Base-by-base conservation (phyloP, 2,113 vertebrate species). In the Ictalurus punctatus region DNA sequence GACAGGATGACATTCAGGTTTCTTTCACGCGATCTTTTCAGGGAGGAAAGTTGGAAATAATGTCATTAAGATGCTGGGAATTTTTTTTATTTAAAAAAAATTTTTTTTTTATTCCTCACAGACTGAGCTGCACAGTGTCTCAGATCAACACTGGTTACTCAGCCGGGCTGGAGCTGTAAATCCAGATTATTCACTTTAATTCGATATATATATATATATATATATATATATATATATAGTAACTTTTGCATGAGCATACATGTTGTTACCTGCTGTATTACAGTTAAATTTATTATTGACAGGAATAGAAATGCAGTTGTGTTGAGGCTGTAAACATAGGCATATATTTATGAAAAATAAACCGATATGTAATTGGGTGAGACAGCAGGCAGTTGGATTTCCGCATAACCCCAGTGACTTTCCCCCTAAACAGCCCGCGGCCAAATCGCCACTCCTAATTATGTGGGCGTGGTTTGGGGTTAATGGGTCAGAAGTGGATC, bases 391-490 rank as follows among this genome's bases (percentile, higher is more conserved):
- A 2, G 4, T 52, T 23, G 34, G 88, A 90, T 19, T 13, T 85
- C 90, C 91, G 90, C 90, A 82, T 87, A 91, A 92, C 93, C 89
- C 76, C 67, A 90, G 80, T 85, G 76, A 88, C 88, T 92, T 94
- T 93, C 92, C 8, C 93, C 74, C 92, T 87, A 92, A 90, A 86
- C 94, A 94, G 94, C 94, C 94, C 91, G 93, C 90, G 94, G 94
- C 93, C 93, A 95, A 94, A 91, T 90, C 92, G 90, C 90, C n/a
- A 91, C 92, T 92, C 94, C 92, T 95, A 95, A 96, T 96, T 95
- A 94, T 89, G 93, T 92, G 93, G 95, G 95, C 93, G 94, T 59
- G 94, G 93, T 94, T 92, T 90, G 6, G 92, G 94, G 95, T 95
- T 95, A 95, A 93, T 91, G 93, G 95, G 94, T 95, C 94, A 95